A percentile compares a stretch with the other conserved stretches of the same genome.
Evolutionary conservation across 2,797 vertebrate species (phyloP).

Genomic region (Pangasius djambal): DNA sequence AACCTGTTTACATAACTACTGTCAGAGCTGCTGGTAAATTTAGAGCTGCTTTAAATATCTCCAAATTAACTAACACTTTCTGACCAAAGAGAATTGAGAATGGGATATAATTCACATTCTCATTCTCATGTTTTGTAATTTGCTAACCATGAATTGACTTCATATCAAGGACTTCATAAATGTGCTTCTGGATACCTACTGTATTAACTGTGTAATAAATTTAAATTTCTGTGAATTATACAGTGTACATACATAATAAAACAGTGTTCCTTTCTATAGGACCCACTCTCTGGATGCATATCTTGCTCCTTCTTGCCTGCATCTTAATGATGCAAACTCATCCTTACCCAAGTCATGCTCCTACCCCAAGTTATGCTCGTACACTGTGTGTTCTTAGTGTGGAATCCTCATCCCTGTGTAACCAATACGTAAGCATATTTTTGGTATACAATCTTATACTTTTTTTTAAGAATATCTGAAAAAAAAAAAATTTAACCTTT

Average conservation of each 20-base stretch:
- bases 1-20: background rate
- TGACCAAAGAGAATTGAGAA: background rate
- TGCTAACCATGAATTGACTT: no score
- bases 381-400: accelerated
- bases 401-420: accelerated
- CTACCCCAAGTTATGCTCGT: accelerated
- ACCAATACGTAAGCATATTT: background rate
- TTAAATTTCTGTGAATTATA: background rate
- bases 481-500: background rate
- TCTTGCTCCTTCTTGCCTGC: conserved; percentile 19
- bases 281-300: background rate
- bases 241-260: background rate
- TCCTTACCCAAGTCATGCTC: background rate
- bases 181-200: background rate
- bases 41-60: background rate
- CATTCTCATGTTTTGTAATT: no score
- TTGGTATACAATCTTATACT: background rate
- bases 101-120: background rate
- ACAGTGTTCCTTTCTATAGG: background rate
- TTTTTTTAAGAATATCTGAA: background rate
- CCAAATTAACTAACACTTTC: background rate
- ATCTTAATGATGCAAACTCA: background rate
- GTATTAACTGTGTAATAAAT: background rate
- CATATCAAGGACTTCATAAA: no score
- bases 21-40: background rate